Evolutionary conservation across 2,888 invertebrate genomes (phyloP).

Genomic region (Thecophora atra): DNA sequence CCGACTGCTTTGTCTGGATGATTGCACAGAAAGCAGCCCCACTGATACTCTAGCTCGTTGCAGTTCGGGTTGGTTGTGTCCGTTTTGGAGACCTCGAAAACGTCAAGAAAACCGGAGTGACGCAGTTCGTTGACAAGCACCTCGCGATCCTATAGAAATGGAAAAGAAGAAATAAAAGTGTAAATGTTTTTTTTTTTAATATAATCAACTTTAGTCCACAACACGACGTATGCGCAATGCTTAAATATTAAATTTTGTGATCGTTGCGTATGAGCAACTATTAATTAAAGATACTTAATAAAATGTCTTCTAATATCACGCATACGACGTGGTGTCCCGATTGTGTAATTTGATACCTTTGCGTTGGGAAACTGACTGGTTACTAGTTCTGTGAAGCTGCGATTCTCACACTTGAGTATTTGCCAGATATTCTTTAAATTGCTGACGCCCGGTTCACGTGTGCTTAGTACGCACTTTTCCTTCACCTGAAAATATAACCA

Average conservation of each 20-base stretch:
- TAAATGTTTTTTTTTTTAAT: too few relatives aligned
- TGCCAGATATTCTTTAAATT: conserved; percentile 94
- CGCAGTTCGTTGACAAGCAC: conserved; percentile 85
- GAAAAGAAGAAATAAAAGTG: conserved; percentile 1
- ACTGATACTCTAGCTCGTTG: conserved; percentile 68
- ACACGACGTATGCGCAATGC: neutral
- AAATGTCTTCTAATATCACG: neutral
- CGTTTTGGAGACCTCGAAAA: conserved; percentile 80
- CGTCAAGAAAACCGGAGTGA: conserved; percentile 89
- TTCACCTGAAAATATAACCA: conserved; percentile 69
- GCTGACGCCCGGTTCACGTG: conserved; percentile 82
- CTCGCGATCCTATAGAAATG: conserved; percentile 85
- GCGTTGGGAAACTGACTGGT: conserved; percentile 93
- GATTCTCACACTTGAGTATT: conserved; percentile 89
- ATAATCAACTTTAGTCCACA: neutral
- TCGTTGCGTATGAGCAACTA: neutral
- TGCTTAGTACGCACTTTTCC: conserved; percentile 80
- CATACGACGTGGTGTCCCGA: conserved; percentile 4
- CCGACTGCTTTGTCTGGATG: conserved; percentile 90
- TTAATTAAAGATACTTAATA: neutral
- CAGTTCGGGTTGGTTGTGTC: conserved; percentile 66
- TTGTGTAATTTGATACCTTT: conserved; percentile 69
- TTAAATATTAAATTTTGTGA: neutral
- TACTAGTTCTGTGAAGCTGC: conserved; percentile 87
- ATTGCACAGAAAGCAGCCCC: conserved; percentile 94